Conservation (phyloP, 2,888 invertebrate genomes). For the Hybos culiciformis region DNA sequence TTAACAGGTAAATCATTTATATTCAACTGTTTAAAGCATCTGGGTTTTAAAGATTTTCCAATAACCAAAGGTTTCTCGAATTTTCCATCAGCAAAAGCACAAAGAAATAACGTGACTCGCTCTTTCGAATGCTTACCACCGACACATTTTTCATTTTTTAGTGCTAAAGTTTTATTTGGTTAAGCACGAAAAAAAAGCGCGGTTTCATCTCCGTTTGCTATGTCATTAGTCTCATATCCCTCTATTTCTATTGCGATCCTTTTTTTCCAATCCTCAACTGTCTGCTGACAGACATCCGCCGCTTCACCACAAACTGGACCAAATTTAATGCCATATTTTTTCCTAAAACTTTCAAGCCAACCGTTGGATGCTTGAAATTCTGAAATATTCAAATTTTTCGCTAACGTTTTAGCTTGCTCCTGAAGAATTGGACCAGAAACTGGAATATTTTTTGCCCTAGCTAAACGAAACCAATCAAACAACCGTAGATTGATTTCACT, state of each 20-base stretch:
- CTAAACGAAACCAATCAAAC: too few relatives aligned
- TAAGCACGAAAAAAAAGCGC: conserved; percentile 19
- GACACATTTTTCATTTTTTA: conserved; percentile 19
- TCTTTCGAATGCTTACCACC: conserved; percentile 21
- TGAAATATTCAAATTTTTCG: neutral
- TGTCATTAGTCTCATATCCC: neutral
- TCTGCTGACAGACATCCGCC: conserved; percentile 5
- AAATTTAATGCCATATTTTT: conserved; percentile 6
- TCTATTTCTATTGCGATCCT: neutral
- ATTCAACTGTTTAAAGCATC: conserved; percentile 1
- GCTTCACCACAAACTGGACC: conserved; percentile 9
- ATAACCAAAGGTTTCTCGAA: conserved; percentile 2
- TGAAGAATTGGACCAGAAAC: too few relatives aligned
- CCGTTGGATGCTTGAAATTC: conserved; percentile 6
- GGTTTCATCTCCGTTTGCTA: conserved; percentile 17
- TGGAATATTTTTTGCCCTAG: too few relatives aligned
- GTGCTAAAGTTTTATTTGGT: conserved; percentile 19
- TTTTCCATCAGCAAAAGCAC: conserved; percentile 17
- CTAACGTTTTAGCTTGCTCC: too few relatives aligned
- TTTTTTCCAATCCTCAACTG: conserved; percentile 5
- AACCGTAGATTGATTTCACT: too few relatives aligned
- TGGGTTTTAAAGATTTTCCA: conserved; percentile 9
- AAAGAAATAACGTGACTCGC: conserved; percentile 17
- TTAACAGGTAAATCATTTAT: conserved; percentile 1
- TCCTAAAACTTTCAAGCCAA: conserved; percentile 7